Evolutionary conservation across 2,113 vertebrate species (phyloP).

Genomic region (Platichthys flesus): DNA sequence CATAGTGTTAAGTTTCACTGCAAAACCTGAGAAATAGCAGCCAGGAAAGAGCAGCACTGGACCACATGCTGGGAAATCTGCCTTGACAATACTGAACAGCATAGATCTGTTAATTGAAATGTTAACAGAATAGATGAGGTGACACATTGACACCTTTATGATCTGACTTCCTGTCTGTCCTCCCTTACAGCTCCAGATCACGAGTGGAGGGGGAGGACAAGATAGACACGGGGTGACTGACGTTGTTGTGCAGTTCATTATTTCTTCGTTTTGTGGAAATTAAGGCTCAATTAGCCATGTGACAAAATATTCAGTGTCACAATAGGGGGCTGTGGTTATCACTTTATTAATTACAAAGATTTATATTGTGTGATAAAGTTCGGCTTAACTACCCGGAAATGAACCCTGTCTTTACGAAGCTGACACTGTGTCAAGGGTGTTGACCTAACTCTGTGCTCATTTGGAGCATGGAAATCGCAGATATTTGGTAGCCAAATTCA

Average conservation of each 20-base stretch:
- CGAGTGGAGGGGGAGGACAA: slow-evolving; percentile 8
- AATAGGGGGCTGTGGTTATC: neutral
- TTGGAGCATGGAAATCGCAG: neutral
- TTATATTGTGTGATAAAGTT: neutral
- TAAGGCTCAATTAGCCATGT: slow-evolving; percentile 61
- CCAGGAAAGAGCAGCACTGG: slow-evolving; percentile 50
- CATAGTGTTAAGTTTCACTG: neutral
- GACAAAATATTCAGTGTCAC: slow-evolving; percentile 47
- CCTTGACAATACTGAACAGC: slow-evolving; percentile 19
- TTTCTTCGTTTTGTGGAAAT: slow-evolving; percentile 60
- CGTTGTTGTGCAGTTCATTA: slow-evolving; percentile 56
- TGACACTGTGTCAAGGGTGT: slow-evolving; percentile 11
- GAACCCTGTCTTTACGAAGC: neutral
- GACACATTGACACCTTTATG: slow-evolving; percentile 59
- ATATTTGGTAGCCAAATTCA: too few species aligned
- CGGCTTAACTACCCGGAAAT: neutral
- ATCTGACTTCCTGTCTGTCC: slow-evolving; percentile 71
- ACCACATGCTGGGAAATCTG: slow-evolving; percentile 48
- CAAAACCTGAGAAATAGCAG: slow-evolving; percentile 2
- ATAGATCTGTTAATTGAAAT: slow-evolving; percentile 73
- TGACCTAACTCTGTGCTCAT: neutral
- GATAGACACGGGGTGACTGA: slow-evolving; percentile 16
- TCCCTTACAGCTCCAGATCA: slow-evolving; percentile 46
- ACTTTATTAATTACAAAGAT: neutral
- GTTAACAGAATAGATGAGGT: slow-evolving; percentile 64